Evolutionary conservation across 2,888 invertebrate species (phyloP).

Genomic region (Zygaena filipendulae): DNA sequence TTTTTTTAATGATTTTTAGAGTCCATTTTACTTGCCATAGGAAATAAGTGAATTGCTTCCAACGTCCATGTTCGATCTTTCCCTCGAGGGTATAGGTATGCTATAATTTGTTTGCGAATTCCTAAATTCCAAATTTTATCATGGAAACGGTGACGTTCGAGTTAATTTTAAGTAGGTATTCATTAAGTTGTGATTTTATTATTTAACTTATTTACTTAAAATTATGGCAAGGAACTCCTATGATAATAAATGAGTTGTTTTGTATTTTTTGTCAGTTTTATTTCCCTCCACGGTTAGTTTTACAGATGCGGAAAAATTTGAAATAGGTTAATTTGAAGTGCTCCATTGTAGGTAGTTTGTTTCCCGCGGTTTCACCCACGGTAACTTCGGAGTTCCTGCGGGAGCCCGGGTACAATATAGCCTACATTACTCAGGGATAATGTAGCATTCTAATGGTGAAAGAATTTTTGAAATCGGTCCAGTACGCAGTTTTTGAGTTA

Average conservation of each 20-base stretch:
- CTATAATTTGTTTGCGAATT: slow-evolving; percentile 26
- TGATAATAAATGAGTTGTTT: slow-evolving; percentile 59
- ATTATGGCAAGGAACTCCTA: slow-evolving; percentile 65
- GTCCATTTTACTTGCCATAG: slow-evolving; percentile 62
- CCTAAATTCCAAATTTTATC: slow-evolving; percentile 41
- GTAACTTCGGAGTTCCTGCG: no score
- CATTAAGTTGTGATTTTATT: slow-evolving; percentile 66
- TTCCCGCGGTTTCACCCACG: no score
- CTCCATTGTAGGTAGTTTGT: no score
- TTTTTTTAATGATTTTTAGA: slow-evolving; percentile 53
- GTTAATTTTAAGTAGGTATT: slow-evolving; percentile 67
- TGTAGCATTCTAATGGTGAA: no score
- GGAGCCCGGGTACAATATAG: no score
- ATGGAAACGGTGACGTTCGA: slow-evolving; percentile 38
- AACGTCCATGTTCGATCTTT: slow-evolving; percentile 35
- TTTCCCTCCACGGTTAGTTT: no score
- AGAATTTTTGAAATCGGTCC: no score
- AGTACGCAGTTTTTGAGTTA: no score
- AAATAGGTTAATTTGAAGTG: no score
- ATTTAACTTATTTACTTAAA: slow-evolving; percentile 66
- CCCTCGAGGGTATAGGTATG: no score
- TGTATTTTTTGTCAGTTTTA: slow-evolving; percentile 27
- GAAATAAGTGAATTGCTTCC: slow-evolving; percentile 51
- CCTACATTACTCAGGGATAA: no score
- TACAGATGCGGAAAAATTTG: no score